Conservation (phyloP, 2,888 invertebrate genomes). For the Meganola albula region DNA sequence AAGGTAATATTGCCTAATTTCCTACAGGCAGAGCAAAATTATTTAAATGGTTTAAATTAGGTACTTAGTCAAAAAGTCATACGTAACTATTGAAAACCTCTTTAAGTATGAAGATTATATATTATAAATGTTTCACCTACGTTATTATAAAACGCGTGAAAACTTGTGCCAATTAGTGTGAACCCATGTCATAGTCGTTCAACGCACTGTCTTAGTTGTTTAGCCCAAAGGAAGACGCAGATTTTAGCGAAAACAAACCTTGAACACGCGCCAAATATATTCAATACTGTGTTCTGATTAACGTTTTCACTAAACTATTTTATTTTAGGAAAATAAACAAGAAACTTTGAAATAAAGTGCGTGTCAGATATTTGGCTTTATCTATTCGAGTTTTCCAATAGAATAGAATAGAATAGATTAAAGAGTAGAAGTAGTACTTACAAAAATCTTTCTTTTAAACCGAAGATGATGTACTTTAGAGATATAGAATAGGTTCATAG, state of each 20-base stretch:
- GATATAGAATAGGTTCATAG: too few relatives aligned
- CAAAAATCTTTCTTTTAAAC: too few relatives aligned
- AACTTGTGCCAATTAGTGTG: conserved; percentile 50
- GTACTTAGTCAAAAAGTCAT: too few relatives aligned
- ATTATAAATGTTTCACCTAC: too few relatives aligned
- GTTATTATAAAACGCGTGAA: too few relatives aligned
- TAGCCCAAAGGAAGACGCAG: conserved; percentile 70
- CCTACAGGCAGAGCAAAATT: too few relatives aligned
- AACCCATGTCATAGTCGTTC: conserved; percentile 40
- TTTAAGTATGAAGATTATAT: too few relatives aligned
- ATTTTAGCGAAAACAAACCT: conserved; percentile 61
- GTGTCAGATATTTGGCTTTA: conserved; percentile 16
- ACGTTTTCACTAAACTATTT: conserved; percentile 44
- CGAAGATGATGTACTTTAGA: too few relatives aligned
- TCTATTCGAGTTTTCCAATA: neutral
- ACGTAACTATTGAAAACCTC: too few relatives aligned
- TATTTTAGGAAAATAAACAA: conserved; percentile 46
- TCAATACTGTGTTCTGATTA: conserved; percentile 49
- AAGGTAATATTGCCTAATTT: too few relatives aligned
- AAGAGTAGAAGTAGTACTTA: neutral
- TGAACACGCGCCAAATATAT: conserved; percentile 71
- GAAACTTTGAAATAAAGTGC: conserved; percentile 26
- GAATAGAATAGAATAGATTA: neutral
- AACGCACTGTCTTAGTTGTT: conserved; percentile 47
- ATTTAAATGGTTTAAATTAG: too few relatives aligned